A percentile compares a stretch with the other conserved stretches of the same genome.
These are phyloP conservation scores for Trigoniulus corallinus DNA, from an alignment of 1,140 invertebrate genomes.

Conservation along the genomic window DNA sequence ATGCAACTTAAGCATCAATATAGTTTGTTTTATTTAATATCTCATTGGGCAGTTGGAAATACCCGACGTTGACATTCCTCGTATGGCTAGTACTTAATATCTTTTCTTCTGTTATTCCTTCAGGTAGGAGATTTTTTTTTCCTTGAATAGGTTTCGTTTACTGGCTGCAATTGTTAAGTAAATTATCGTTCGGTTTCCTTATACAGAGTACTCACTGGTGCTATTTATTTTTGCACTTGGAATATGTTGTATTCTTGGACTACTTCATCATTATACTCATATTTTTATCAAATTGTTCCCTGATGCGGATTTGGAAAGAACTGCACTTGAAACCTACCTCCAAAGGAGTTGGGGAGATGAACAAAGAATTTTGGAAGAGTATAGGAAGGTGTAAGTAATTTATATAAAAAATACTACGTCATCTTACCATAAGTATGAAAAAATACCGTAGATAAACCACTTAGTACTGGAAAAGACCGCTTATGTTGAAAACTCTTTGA, in stretches of 20 bases:
- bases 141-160: neutral
- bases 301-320: neutral
- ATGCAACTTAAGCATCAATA: no score
- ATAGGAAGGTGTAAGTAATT: neutral
- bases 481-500: no score
- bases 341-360: neutral
- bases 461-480: no score
- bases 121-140: neutral
- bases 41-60: neutral
- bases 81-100: neutral
- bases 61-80: neutral
- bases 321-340: neutral
- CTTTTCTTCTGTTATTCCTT: neutral
- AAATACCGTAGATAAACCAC: no score
- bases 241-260: neutral
- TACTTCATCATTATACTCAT: neutral
- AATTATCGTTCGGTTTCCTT: neutral
- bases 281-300: neutral
- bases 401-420: no score
- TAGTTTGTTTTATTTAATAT: no score
- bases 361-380: neutral
- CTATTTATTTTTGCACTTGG: neutral
- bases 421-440: no score
- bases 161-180: no score
- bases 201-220: neutral